phyloP scores from a whole-genome alignment of 2,797 vertebrate genomes.

The Gadopsis marmoratus region DNA sequence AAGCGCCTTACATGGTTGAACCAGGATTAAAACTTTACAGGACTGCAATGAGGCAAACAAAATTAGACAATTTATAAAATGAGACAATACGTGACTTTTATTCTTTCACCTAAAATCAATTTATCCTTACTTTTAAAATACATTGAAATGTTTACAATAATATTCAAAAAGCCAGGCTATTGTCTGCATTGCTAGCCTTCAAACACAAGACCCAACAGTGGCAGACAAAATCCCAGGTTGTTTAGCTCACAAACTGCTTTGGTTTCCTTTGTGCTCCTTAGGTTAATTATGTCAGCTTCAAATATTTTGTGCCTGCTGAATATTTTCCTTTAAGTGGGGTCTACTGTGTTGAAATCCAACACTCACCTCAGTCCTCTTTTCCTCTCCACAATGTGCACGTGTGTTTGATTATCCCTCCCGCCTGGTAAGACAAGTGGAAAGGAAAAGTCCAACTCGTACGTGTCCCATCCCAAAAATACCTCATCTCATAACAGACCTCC shows the following conservation, averaged over 20 bases:
- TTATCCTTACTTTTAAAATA: slow-evolving; percentile 15
- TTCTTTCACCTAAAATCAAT: not conserved
- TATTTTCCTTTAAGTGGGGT: slow-evolving; percentile 64
- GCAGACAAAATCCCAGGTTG: slow-evolving; percentile 42
- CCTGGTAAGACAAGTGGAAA: slow-evolving; percentile 60
- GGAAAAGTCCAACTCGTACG: slow-evolving; percentile 48
- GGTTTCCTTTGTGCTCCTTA: slow-evolving; percentile 47
- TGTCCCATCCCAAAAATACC: slow-evolving; percentile 58
- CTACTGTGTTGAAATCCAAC: slow-evolving; percentile 68
- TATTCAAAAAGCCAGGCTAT: not conserved
- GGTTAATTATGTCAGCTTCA: slow-evolving; percentile 66
- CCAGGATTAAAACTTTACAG: not conserved
- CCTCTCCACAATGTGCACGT: slow-evolving; percentile 49
- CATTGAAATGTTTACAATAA: slow-evolving; percentile 8
- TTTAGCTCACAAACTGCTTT: slow-evolving; percentile 49
- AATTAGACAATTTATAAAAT: not conserved
- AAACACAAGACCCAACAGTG: slow-evolving; percentile 28
- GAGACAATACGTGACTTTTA: not conserved
- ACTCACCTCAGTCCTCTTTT: slow-evolving; percentile 37
- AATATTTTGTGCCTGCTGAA: slow-evolving; percentile 61
- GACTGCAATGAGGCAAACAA: not conserved
- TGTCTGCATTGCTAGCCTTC: not conserved
- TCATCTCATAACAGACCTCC: slow-evolving; percentile 62
- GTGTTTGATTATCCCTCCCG: slow-evolving; percentile 60
- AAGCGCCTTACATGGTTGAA: not conserved